These are phyloP conservation scores for Synergus gifuensis DNA, from an alignment of 2,888 invertebrate species.

Conservation along the genomic window DNA sequence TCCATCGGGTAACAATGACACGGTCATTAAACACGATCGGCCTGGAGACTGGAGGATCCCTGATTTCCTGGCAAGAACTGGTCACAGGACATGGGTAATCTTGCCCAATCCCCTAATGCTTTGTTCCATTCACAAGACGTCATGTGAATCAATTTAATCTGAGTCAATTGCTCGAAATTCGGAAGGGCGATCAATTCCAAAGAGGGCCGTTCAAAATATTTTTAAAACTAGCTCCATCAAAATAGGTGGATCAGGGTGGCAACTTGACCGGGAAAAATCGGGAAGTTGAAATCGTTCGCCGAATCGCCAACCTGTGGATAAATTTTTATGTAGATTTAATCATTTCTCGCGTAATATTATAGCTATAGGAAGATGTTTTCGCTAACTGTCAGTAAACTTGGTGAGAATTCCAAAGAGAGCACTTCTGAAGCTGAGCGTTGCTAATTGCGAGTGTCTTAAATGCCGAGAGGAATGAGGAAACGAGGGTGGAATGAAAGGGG, in stretches of 20 bases:
- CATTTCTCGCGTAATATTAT: background rate
- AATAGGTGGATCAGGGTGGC: too few species aligned
- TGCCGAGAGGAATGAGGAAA: slow-evolving; percentile 27
- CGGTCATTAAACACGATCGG: slow-evolving; percentile 22
- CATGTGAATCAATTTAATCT: background rate
- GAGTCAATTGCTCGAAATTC: background rate
- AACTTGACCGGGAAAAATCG: too few species aligned
- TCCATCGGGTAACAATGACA: slow-evolving; percentile 14
- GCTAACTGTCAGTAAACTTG: slow-evolving; percentile 15
- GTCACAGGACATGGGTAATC: background rate
- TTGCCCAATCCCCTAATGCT: background rate
- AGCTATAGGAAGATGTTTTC: slow-evolving; percentile 6
- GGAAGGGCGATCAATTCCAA: background rate
- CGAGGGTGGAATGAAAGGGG: slow-evolving; percentile 40
- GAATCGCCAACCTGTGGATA: too few species aligned
- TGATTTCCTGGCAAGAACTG: slow-evolving; percentile 8
- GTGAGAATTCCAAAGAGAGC: slow-evolving; percentile 30
- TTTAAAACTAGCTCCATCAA: too few species aligned
- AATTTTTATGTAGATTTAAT: background rate
- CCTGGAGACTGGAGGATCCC: background rate
- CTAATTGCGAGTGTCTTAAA: slow-evolving; percentile 41
- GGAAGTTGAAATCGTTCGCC: too few species aligned
- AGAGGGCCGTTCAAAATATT: background rate
- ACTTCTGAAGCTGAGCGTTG: slow-evolving; percentile 32
- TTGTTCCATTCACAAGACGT: background rate